These are phyloP conservation scores for Chrysolina americana DNA, from an alignment of 2,888 invertebrate genomes.

Conservation along the genomic window DNA sequence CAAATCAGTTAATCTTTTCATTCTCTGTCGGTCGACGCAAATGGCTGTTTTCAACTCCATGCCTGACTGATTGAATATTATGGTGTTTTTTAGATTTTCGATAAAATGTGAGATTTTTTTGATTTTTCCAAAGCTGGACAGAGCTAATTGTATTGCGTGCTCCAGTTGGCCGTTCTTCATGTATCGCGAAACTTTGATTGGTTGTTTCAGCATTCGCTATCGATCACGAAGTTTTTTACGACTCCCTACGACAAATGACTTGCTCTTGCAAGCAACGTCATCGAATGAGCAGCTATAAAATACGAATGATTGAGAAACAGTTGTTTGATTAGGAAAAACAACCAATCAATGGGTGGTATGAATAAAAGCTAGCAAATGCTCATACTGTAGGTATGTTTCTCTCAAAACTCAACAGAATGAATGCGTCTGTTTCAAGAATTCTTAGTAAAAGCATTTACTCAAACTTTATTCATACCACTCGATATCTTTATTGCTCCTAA, in stretches of 20 bases:
- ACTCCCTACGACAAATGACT: neutral
- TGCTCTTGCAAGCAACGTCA: neutral
- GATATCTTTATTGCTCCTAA: too few species aligned
- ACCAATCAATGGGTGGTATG: too few species aligned
- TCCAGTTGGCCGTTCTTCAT: slow-evolving; percentile 9
- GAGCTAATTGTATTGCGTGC: slow-evolving; percentile 3
- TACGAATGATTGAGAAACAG: neutral
- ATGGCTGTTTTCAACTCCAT: slow-evolving; percentile 45
- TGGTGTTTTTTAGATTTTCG: slow-evolving; percentile 41
- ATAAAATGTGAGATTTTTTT: slow-evolving; percentile 32
- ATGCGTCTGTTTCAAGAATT: too few species aligned
- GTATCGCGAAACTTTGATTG: neutral
- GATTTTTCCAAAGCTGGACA: slow-evolving; percentile 16
- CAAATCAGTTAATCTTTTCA: slow-evolving; percentile 58
- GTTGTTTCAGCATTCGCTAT: slow-evolving; percentile 12
- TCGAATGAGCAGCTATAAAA: neutral
- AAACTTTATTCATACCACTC: too few species aligned
- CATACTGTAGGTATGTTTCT: too few species aligned
- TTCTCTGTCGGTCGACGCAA: slow-evolving; percentile 48
- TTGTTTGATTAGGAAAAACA: neutral
- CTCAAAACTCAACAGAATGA: too few species aligned
- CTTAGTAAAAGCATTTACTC: too few species aligned
- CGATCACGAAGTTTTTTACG: slow-evolving; percentile 9
- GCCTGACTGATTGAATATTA: slow-evolving; percentile 50
- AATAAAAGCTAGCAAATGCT: too few species aligned